Conservation (phyloP, 1,140 invertebrate species). For the Amyelois transitella region DNA sequence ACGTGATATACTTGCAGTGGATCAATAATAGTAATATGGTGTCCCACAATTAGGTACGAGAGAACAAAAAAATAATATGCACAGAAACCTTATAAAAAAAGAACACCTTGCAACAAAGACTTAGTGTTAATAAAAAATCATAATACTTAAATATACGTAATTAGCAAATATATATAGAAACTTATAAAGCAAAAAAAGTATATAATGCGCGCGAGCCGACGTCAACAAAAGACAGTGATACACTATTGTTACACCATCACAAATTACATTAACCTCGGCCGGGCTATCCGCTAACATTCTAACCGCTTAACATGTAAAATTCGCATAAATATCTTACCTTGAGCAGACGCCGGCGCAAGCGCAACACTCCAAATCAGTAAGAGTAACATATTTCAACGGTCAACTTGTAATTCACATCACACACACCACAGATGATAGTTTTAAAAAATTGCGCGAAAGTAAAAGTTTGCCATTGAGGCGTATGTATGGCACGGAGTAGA, state of each 20-base stretch:
- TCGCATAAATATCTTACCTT: constrained; percentile 59
- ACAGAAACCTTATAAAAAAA: no score
- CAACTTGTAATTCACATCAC: constrained; percentile 24
- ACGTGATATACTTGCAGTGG: no score
- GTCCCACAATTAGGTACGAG: no score
- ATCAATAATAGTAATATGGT: no score
- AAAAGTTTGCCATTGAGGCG: constrained; percentile 52
- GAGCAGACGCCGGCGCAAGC: constrained; percentile 50
- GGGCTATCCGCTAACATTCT: constrained; percentile 1
- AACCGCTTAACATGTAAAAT: constrained; percentile 20
- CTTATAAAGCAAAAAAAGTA: background rate
- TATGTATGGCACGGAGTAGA: constrained; percentile 14
- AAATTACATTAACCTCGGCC: background rate
- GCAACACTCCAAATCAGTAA: constrained; percentile 60
- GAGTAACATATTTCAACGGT: constrained; percentile 48
- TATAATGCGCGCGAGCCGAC: background rate
- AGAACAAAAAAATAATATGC: no score
- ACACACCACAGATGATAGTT: constrained; percentile 33
- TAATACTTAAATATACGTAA: no score
- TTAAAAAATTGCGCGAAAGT: constrained; percentile 42
- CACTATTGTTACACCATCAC: background rate
- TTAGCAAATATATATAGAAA: background rate
- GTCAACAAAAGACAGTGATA: background rate
- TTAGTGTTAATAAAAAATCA: no score
- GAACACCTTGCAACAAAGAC: no score